Conservation (phyloP, 2,888 invertebrate species). For the Lymantria monacha region DNA sequence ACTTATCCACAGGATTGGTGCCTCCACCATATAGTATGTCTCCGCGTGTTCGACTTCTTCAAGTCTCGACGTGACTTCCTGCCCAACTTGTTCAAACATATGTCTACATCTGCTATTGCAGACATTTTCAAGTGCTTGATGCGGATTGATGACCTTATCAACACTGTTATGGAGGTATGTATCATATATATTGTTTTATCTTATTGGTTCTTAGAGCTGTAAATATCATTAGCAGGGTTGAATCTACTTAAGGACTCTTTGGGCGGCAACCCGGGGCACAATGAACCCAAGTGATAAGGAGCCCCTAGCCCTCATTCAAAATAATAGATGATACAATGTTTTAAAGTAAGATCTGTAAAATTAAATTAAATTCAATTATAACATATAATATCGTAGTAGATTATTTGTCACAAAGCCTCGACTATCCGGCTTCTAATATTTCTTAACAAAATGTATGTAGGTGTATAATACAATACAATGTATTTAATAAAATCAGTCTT, state of each 20-base stretch:
- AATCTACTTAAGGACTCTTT: not conserved
- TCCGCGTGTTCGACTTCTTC: slow-evolving; percentile 95
- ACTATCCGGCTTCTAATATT: no score
- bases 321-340: no score
- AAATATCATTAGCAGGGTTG: not conserved
- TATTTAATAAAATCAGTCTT: no score
- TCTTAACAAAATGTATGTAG: no score
- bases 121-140: slow-evolving; percentile 95
- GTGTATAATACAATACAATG: no score
- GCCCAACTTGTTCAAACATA: slow-evolving; percentile 92
- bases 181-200: not conserved
- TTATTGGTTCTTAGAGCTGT: not conserved
- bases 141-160: slow-evolving; percentile 82
- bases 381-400: no score
- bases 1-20: slow-evolving; percentile 88
- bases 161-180: slow-evolving; percentile 68
- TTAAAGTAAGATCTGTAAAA: no score
- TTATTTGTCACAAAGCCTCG: no score
- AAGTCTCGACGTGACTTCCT: slow-evolving; percentile 93
- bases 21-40: slow-evolving; percentile 94
- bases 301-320: no score
- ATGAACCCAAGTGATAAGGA: no score
- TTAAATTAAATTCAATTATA: no score
- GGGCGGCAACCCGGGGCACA: no score
- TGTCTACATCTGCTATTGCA: slow-evolving; percentile 96